Evolutionary conservation across 2,113 vertebrate genomes (phyloP).

Genomic region (Chelonoidis abingdonii): DNA sequence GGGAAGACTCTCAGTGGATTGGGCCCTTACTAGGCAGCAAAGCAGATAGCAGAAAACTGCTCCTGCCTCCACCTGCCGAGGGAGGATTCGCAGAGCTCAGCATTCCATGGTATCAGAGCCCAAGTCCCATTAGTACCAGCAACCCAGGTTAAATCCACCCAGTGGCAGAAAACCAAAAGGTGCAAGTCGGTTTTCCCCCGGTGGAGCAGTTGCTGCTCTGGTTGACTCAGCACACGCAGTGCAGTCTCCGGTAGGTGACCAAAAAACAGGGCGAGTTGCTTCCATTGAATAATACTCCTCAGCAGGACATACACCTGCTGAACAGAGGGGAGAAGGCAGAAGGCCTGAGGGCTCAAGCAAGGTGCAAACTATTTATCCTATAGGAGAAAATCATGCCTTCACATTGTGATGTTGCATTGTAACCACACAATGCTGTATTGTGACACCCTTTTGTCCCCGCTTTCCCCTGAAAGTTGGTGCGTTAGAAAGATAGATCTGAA

Average conservation of each 20-base stretch:
- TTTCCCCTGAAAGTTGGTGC: not conserved
- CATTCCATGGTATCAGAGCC: not conserved
- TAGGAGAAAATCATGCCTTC: not conserved
- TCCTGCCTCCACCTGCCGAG: not conserved
- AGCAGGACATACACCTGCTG: not conserved
- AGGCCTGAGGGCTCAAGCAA: not conserved
- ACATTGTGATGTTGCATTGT: not conserved
- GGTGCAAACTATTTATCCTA: not conserved
- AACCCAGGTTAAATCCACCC: not conserved
- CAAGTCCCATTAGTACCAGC: not conserved
- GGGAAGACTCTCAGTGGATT: not conserved
- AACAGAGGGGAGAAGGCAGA: not conserved
- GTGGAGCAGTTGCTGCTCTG: not conserved
- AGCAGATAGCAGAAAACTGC: not conserved
- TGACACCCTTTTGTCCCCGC: not conserved
- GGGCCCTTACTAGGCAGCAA: not conserved
- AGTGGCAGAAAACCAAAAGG: not conserved
- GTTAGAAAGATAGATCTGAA: not conserved
- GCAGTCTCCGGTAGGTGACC: not conserved
- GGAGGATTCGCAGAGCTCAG: not conserved
- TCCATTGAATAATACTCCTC: not conserved
- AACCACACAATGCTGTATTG: not conserved
- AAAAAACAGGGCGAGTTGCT: not conserved
- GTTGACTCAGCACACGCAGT: not conserved
- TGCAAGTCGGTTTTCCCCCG: not conserved